Evolutionary conservation across 2,888 invertebrate species (phyloP), one percentile per base, ranked within the genome.

Genomic region (Drosophila birchii): DNA sequence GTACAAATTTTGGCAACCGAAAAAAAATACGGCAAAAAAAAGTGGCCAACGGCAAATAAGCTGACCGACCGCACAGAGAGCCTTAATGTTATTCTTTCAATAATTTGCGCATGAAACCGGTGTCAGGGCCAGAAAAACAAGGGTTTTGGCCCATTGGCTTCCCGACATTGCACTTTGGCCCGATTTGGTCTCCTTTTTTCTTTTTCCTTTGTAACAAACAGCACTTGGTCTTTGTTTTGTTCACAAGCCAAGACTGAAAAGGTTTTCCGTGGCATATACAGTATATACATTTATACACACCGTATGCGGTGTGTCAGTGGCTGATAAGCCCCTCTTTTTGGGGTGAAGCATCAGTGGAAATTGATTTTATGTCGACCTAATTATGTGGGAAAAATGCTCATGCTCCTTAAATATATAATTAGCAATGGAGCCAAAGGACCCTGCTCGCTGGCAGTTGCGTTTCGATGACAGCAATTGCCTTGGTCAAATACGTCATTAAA

Each of bases 81-180:
- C 78, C 75, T 68, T 75, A 82, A 87, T 82, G 78, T 79, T 84
- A 79, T 87, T 87, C 79, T 82, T 81, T 81, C 78, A 81, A 81
- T 87, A 82, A 85, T 87, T 79, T 75, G 60, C 67, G 71, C 61
- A 49, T 49, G 49, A 32, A 49, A 18, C 49, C 49, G 49, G 32
- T 14, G 51, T 29, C 14, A 4, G 39, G 26, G 26, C 32, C 51
- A 20, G 34, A 20, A 36, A 47, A 44, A 43, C 26, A 47, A 47
- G 29, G 47, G 47, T 29, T 47, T 41, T 18, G 36, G 41, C 49
- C 26, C 64, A 49, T 66, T 67, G 38, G 38, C 67, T 68, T 47
- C 39, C 39, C 39, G 45, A 45, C 45, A 39, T 36, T 67, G 67
- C 56, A 69, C 26, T 67, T 67, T 68, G 51, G 51, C 38, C 44